Evolutionary conservation across 2,797 vertebrate genomes (phyloP).

Genomic region (Serranus cabrilla): DNA sequence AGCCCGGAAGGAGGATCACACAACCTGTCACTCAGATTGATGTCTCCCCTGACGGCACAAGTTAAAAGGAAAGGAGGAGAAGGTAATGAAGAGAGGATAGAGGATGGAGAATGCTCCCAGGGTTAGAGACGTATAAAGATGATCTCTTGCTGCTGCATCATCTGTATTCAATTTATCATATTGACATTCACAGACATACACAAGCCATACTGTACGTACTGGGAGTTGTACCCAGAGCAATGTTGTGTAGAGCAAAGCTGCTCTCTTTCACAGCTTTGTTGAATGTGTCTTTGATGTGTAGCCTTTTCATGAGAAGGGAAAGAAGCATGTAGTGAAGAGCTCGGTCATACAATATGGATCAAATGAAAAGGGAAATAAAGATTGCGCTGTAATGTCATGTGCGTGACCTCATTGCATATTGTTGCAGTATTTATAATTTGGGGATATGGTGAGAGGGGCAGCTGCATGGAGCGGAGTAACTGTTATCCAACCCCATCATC

Average conservation of each 20-base stretch:
- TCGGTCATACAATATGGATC: slow-evolving; percentile 57
- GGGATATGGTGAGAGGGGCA: background rate
- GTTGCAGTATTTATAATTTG: slow-evolving; percentile 37
- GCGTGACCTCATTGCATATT: slow-evolving; percentile 30
- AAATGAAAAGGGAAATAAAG: slow-evolving; percentile 55
- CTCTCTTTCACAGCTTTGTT: slow-evolving; percentile 60
- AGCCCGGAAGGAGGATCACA: slow-evolving; percentile 78
- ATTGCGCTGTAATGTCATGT: slow-evolving; percentile 37
- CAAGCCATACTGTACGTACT: slow-evolving; percentile 24
- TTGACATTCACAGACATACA: slow-evolving; percentile 49
- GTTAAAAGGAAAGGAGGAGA: slow-evolving; percentile 72
- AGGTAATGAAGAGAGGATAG: slow-evolving; percentile 65
- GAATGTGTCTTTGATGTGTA: slow-evolving; percentile 67
- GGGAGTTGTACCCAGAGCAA: slow-evolving; percentile 50
- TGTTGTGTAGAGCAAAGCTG: slow-evolving; percentile 51
- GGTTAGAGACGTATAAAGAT: slow-evolving; percentile 49
- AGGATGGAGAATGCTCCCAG: slow-evolving; percentile 49
- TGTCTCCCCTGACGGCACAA: slow-evolving; percentile 71
- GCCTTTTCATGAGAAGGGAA: slow-evolving; percentile 22
- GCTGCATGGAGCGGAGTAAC: background rate
- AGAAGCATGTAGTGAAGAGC: slow-evolving; percentile 19
- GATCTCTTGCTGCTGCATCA: slow-evolving; percentile 62
- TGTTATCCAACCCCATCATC: slow-evolving; percentile 44
- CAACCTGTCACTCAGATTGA: slow-evolving; percentile 78
- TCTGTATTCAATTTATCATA: slow-evolving; percentile 58